Evolutionary conservation across 2,113 vertebrate species (phyloP).

Genomic region (rat (Rattus norvegicus)): GRCr8 NC_086019.1:234194501-234195000

Average conservation of each 20-base stretch:
- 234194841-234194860: neutral
- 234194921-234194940: conserved; percentile 3
- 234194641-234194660: neutral
- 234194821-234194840: neutral
- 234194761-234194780: conserved; percentile 55
- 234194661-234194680: conserved; percentile 54
- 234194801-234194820: conserved; percentile 33
- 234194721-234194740: conserved; percentile 23
- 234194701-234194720: neutral
- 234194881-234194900: neutral
- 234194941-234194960: neutral
- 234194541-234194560: neutral
- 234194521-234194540: neutral
- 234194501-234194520: neutral
- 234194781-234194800: neutral
- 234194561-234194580: neutral
- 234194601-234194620: neutral
- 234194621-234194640: neutral
- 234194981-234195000: neutral
- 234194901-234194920: conserved; percentile 42
- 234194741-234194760: conserved; percentile 35
- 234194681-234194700: neutral
- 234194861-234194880: conserved; percentile 29
- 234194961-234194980: neutral
- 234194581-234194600: neutral